Conservation (phyloP, 2,888 invertebrate species). For the Thumatha senex region DNA sequence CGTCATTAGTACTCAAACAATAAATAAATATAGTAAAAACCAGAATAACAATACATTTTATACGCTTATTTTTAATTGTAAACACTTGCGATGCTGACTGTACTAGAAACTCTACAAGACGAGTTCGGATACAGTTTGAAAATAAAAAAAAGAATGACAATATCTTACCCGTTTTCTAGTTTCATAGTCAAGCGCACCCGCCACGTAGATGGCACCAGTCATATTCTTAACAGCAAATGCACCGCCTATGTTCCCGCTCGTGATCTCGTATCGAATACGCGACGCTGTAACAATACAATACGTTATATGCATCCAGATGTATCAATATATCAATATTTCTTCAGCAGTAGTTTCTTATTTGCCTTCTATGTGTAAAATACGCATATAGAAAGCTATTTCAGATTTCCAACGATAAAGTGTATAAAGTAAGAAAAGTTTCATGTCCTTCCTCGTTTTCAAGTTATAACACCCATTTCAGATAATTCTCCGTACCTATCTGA, state of each 20-base stretch:
- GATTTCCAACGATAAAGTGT: constrained; percentile 12
- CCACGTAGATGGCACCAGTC: constrained; percentile 99
- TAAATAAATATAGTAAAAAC: too few relatives aligned
- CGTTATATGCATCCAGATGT: constrained; percentile 30
- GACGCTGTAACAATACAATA: constrained; percentile 88
- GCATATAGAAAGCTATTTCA: neutral
- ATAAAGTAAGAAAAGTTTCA: constrained; percentile 12
- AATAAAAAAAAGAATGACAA: neutral
- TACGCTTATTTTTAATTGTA: too few relatives aligned
- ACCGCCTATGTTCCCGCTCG: constrained; percentile 99
- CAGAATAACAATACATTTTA: too few relatives aligned
- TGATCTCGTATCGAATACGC: constrained; percentile 99
- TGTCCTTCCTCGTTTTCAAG: neutral
- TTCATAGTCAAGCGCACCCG: constrained; percentile 98
- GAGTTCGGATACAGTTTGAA: too few relatives aligned
- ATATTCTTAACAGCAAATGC: constrained; percentile 99
- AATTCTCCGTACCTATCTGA: neutral
- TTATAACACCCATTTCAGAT: constrained; percentile 23
- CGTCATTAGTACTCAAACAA: too few relatives aligned
- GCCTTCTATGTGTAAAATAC: neutral
- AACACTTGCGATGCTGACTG: neutral
- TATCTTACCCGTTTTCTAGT: constrained; percentile 95
- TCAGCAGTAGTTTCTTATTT: neutral
- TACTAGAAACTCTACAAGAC: neutral
- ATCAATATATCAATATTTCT: neutral